Conservation (phyloP, 2,888 invertebrate genomes). For the Galerucella nymphaeae region DNA sequence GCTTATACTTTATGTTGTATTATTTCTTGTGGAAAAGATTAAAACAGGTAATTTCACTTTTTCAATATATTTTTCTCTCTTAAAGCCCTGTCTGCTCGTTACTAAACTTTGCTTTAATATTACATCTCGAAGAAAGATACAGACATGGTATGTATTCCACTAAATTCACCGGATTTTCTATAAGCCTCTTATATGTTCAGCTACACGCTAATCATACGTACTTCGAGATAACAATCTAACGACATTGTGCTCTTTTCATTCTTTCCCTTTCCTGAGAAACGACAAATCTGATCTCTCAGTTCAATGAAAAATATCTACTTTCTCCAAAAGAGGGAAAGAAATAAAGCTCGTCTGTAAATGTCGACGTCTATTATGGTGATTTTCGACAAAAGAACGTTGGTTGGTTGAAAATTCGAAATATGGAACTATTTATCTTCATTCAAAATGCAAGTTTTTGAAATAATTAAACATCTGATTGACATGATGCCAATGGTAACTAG, state of each 20-base stretch:
- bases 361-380: constrained; percentile 16
- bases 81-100: too few relatives aligned
- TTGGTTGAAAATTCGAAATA: background rate
- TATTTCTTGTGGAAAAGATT: too few relatives aligned
- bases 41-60: too few relatives aligned
- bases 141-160: constrained; percentile 11
- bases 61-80: too few relatives aligned
- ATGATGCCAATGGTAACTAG: too few relatives aligned
- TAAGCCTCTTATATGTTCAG: constrained; percentile 20
- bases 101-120: background rate
- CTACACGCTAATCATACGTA: constrained; percentile 26
- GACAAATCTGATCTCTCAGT: constrained; percentile 28
- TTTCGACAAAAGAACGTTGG: background rate
- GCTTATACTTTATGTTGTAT: too few relatives aligned
- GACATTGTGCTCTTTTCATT: constrained; percentile 26
- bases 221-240: constrained; percentile 31
- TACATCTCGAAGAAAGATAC: background rate
- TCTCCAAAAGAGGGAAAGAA: constrained; percentile 19
- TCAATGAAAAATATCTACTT: constrained; percentile 32
- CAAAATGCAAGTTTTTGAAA: too few relatives aligned
- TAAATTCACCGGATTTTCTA: constrained; percentile 20
- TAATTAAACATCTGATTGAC: too few relatives aligned
- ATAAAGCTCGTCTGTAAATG: constrained; percentile 13
- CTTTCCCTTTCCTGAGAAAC: constrained; percentile 22
- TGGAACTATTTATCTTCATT: background rate